Evolutionary conservation across 2,797 vertebrate species (phyloP), one percentile per base, ranked within the genome.

Genomic region (Naso thynnoides): DNA sequence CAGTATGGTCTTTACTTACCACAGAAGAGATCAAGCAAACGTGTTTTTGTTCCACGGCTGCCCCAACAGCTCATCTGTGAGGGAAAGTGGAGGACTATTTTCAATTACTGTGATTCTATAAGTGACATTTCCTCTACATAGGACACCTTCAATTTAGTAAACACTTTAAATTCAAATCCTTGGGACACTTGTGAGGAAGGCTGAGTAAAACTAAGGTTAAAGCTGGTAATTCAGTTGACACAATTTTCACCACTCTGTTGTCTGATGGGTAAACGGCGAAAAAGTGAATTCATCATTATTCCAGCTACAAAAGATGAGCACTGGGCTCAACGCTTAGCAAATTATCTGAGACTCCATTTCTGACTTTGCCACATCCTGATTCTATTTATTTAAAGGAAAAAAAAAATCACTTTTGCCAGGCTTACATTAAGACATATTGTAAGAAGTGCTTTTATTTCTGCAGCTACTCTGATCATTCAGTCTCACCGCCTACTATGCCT

Each of bases 231-330:
- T 96, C 95, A 96, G 95, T 88, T 33, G 19, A 82, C 60, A 90
- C 60, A 83, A 15, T 77, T 58, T 2, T 95, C 93, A 93, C 89
- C 95, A 96, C 58, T 73, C 48, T 74, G 47, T 56, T 76, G 86
- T 98, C 96, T 95, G 96, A 93, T 88, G 96, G 96, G 96, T 97
- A 94, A 93, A 94, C 92, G 91, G 93, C 93, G 92, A 85, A 66
- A 72, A 47, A 38, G 57, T 85, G 41, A 86, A 63, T 10, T 94
- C 91, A 92, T 93, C 91, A 93, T 41, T 79, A 75, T 70, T 74
- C 53, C 81, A 88, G 75, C 72, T 70, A 41, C 58, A 76, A 11
- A 5, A 42, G 0, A 24, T 24, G 14, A 16, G n/a, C 45, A 47
- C 1, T 23, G 10, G 10, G 3, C 23, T 23, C 18, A 45, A 36